phyloP scores from a whole-genome alignment of 2,888 invertebrate species.

The Aphidius colemani region DNA sequence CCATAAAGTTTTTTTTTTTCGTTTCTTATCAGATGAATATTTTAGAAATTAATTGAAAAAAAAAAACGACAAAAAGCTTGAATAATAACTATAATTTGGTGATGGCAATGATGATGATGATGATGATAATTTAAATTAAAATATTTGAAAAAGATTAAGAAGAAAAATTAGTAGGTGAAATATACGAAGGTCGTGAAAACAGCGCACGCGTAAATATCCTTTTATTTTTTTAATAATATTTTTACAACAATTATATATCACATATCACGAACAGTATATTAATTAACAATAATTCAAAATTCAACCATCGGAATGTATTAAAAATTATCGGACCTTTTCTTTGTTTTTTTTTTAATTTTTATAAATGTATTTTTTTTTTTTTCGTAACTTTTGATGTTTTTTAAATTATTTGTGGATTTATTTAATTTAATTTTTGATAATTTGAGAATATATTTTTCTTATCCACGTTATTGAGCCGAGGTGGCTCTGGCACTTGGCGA shows the following conservation, averaged over 20 bases:
- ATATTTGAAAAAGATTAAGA: no score
- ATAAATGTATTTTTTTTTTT: background rate
- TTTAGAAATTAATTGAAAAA: background rate
- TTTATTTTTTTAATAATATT: background rate
- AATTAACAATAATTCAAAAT: background rate
- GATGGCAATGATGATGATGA: constrained; percentile 12
- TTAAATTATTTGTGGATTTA: no score
- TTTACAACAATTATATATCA: no score
- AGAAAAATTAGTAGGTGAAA: no score
- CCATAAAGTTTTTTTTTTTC: constrained; percentile 26
- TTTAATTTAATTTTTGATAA: background rate
- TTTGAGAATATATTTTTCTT: background rate
- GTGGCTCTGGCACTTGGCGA: constrained; percentile 47
- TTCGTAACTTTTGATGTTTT: no score
- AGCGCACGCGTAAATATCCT: background rate
- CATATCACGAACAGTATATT: no score
- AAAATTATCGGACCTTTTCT: no score
- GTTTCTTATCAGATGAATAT: background rate
- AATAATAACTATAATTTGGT: background rate
- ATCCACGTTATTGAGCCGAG: constrained; percentile 36
- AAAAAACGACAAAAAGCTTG: no score
- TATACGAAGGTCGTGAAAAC: no score
- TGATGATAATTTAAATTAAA: no score
- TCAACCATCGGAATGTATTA: background rate
- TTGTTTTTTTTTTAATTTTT: background rate